Base-by-base conservation (phyloP, 53 echinoderm and acorn worm genomes). In the Antedon mediterranea region DNA sequence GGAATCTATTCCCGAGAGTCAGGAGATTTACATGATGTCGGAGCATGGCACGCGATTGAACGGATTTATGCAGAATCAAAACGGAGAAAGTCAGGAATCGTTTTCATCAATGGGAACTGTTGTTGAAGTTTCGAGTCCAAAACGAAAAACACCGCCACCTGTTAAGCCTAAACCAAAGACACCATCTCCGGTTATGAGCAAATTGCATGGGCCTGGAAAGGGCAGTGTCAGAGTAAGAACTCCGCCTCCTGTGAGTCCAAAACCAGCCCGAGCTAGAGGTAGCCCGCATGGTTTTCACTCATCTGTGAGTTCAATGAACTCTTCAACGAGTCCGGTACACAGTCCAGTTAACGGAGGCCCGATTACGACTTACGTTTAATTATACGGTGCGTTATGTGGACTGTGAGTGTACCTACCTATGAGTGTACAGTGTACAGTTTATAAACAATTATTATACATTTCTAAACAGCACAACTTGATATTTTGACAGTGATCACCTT, bases 141-240 rank as follows among this genome's bases (percentile, higher is more conserved):
- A 57, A 57, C 9, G 57, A 26, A 57, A 57, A 18, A 57, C 73
- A 32, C 73, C 73, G 23, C 87, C 83, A 41, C 71, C 80, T 27
- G 81, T 76, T 57, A 77, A 82, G 44, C 89, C 76, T 31, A 71
- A 30, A 71, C 79, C 0, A 37, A 85, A 82, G 57, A 57, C 57
- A 57, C 57, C 57, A 18, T 57, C 57, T 57, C 57, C 57, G 23
- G 57, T 15, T 57, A 57, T 57, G 57, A 57, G 23, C 23, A 57
- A 57, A 57, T 26, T 57, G 2, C 57, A 57, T 23, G 23, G 5
- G 13, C 13, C 23, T 8, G 23, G 9, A 2, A 57, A 8, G 1
- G 23, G 9, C 7, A 23, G 20, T 57, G 57, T 57, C 23, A 23
- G 3, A 18, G 2, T 2, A 23, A 57, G 57, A 26, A 15, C 57